These are phyloP conservation scores for Oryzias curvinotus DNA, from an alignment of 2,113 vertebrate species.

Conservation along the genomic window DNA sequence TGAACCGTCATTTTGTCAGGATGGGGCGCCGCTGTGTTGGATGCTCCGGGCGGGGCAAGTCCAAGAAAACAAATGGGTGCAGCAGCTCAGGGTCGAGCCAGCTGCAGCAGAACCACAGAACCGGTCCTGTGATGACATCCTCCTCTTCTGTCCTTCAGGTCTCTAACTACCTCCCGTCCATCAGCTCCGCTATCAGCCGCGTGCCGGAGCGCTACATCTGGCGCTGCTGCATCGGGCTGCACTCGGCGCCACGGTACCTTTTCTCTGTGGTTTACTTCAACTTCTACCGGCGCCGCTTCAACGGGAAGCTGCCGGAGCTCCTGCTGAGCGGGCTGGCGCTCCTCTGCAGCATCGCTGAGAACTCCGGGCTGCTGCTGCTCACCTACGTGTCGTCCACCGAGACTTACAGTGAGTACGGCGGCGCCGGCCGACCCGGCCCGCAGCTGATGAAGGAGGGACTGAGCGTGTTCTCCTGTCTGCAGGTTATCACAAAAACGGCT, in stretches of 20 bases:
- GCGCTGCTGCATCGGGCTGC: conserved; percentile 89
- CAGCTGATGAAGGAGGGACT: no score
- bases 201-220: conserved; percentile 91
- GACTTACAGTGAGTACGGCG: conserved; percentile 80
- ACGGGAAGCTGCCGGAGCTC: conserved; percentile 66
- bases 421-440: rapidly evolving
- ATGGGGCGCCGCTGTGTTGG: no score
- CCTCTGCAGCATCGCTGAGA: conserved; percentile 81
- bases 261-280: conserved; percentile 84
- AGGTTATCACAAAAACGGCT: conserved; percentile 88
- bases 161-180: conserved; percentile 92
- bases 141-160: conserved; percentile 75
- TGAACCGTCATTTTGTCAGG: no score
- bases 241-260: conserved; percentile 88
- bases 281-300: conserved; percentile 82
- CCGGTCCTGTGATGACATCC: conserved; percentile 16
- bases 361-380: conserved; percentile 86
- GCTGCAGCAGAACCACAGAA: no score
- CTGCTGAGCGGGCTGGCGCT: conserved; percentile 78
- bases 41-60: no score
- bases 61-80: no score
- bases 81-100: no score
- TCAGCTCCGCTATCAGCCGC: conserved; percentile 90
- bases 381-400: conserved; percentile 92
- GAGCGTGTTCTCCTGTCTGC: conserved; percentile 13